Base-by-base conservation (phyloP, 2,888 invertebrate species). In the Monochamus alternatus region DNA sequence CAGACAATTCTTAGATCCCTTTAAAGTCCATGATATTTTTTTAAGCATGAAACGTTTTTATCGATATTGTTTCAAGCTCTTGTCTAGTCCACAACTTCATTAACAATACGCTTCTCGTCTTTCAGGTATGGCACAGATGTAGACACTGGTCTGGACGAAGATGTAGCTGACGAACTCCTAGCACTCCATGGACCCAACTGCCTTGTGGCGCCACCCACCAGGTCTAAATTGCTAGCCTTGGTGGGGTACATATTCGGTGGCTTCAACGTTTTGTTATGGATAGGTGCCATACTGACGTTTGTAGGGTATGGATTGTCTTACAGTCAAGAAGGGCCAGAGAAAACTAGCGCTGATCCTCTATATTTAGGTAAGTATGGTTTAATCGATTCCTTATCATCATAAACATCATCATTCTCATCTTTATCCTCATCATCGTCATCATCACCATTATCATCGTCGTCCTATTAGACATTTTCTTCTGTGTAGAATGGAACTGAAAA, bases 181-280 rank as follows among this genome's bases (percentile, higher is more conserved):
- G 89, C 87, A 22, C 87, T 88, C 52, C 89, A 93, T 81, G 94
- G 94, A 0, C 93, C 92, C 0, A 94, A 94, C 85, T 88, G 90
- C 22, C 87, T 94, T 10, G 91, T 91, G 31, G 91, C 93, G 76
- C 90, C 93, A 3, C 88, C 89, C 70, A 91, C 91, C 9, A 92
- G 91, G 51, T 93, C 93, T 67, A 91, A 92, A 84, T 92, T 92
- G 91, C 87, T 92, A 78, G 90, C 94, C 83, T 92, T 95, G 82
- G 89, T 91, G 10, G 91, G 91, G 78, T 93, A 93, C 84, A 87
- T 95, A 58, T 94, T 94, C 86, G 93, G 94, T 47, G 94, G 95
- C 86, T 95, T 95, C 86, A 92, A 93, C 66, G 88, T 93, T 77
- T 90, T 95, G 38, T 90, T 95, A 30, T 95, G 95, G 95, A 86